phyloP scores from a whole-genome alignment of 2,797 vertebrate genomes.

The Tokudaia muenninki region DNA sequence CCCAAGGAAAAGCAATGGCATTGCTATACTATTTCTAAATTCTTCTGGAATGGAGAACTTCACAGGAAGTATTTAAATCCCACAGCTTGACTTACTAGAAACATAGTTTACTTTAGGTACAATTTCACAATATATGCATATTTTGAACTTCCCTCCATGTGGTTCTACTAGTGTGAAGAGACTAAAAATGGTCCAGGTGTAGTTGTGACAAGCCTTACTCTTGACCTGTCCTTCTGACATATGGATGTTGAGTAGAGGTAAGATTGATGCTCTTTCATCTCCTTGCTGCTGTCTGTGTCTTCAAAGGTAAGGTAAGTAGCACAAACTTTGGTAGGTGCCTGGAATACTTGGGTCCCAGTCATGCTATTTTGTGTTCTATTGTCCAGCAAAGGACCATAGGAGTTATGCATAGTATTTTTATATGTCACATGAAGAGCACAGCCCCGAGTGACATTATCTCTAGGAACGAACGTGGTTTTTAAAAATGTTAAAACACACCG shows the following conservation, averaged over 20 bases:
- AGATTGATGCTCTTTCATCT: background rate
- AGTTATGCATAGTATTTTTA: background rate
- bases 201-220: background rate
- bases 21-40: background rate
- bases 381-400: background rate
- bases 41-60: background rate
- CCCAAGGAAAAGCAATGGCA: background rate
- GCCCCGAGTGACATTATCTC: background rate
- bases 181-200: background rate
- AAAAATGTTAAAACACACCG: slow-evolving; percentile 2
- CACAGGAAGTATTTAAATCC: background rate
- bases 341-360: background rate
- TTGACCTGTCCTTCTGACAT: background rate
- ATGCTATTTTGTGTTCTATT: background rate
- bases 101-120: background rate
- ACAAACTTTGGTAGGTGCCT: background rate
- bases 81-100: background rate
- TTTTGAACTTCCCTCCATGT: background rate
- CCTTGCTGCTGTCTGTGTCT: background rate
- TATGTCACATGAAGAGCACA: background rate
- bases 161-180: background rate
- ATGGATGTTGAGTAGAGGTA: background rate
- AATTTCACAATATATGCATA: background rate
- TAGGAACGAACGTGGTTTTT: background rate
- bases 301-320: background rate